Evolutionary conservation across 2,888 invertebrate species (phyloP), one percentile per base, ranked within the genome.

Genomic region (Ariolimax columbianus): DNA sequence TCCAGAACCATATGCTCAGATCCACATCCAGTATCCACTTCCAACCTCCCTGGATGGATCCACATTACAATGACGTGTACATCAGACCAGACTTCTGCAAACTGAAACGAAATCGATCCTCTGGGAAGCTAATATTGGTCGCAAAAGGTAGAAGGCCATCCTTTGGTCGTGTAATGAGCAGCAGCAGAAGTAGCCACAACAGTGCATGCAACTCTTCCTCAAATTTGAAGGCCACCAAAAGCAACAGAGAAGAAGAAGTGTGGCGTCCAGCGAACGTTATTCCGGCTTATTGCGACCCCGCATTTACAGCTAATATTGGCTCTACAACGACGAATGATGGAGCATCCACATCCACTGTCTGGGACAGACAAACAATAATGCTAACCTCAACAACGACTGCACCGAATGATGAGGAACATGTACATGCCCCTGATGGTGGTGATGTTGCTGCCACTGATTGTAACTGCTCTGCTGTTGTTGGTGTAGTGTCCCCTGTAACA

Each of bases 41-140:
- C 47, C 86, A 87, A 81, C 88, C 88, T 19, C 83, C 82, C 33
- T 88, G 85, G 80, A 82, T 88, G 75, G 88, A 88, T 66, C 88
- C 88, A 1, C 88, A 88, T 79, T 87, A 87, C 78, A 81, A 73
- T 40, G 85, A 83, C 68, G 70, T 73, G 70, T 87, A 87, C 81
- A 73, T 73, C 33, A 59, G 85, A 9, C 87, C 87, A 14, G 78
- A 78, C 47, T 87, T 70, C 84, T 78, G 63, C 55, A 17, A n/a
- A n/a, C n/a, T n/a, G n/a, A n/a, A n/a, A n/a, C n/a, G 40, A 47
- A 30, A 40, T 40, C 19, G 23, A 6, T 14, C 30, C 55, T 63
- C 30, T 17, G 36, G n/a, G 19, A 38, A 26, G n/a, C 80, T 43
- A 33, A 23, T 33, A 17, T 63, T 36, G 33, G 38, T 23, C 0